phyloP scores from a whole-genome alignment of 2,797 vertebrate genomes.

The Scolopax bukidnonensis region DNA sequence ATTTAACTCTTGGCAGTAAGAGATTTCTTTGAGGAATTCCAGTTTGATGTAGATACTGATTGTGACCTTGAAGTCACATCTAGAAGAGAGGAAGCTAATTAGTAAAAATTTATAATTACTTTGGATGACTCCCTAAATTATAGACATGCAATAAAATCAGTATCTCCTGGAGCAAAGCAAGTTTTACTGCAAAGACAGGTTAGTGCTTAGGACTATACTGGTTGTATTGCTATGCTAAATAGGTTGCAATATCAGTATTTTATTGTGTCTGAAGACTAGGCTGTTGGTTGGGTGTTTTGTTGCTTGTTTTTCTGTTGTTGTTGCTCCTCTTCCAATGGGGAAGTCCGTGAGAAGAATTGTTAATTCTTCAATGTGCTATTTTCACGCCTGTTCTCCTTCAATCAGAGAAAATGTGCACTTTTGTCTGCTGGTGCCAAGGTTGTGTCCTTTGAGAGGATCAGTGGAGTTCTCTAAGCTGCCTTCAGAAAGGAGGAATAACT shows the following conservation, averaged over 20 bases:
- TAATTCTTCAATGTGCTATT: background rate
- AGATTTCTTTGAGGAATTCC: background rate
- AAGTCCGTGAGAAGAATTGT: background rate
- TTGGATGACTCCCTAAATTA: background rate
- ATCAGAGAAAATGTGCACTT: background rate
- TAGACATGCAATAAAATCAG: background rate
- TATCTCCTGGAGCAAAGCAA: background rate
- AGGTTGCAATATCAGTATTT: background rate
- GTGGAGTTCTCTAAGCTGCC: background rate
- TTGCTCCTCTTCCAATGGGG: background rate
- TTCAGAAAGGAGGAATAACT: background rate
- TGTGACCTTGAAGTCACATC: slow-evolving; percentile 41
- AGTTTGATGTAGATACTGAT: background rate
- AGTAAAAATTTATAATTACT: background rate
- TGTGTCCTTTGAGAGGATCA: background rate
- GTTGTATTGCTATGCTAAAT: background rate
- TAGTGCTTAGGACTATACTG: background rate
- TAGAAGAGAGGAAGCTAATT: background rate
- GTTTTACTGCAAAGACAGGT: background rate
- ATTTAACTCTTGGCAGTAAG: slow-evolving; percentile 16
- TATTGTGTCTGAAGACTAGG: background rate
- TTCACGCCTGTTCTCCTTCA: background rate
- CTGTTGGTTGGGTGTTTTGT: background rate
- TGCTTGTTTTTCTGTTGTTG: background rate
- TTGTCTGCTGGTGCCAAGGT: background rate